Conservation (phyloP, 2,888 invertebrate species). For the Mythimna albipuncta region DNA sequence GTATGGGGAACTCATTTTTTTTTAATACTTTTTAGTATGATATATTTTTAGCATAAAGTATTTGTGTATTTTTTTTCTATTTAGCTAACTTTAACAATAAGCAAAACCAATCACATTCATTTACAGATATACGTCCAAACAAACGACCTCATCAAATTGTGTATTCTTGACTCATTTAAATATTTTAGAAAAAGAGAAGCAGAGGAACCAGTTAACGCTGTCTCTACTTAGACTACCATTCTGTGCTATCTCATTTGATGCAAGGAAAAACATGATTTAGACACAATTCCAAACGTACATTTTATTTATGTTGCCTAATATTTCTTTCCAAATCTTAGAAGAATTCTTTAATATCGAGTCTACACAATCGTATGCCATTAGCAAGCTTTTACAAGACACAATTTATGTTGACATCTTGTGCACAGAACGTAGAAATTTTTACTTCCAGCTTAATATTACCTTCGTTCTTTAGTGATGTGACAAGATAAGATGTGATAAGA, state of each 20-base stretch:
- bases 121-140: no score
- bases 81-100: no score
- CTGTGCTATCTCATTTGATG: not conserved
- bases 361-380: slow-evolving; percentile 84
- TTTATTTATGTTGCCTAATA: slow-evolving; percentile 50
- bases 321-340: slow-evolving; percentile 57
- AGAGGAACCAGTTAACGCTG: no score
- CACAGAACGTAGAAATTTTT: slow-evolving; percentile 84
- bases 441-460: slow-evolving; percentile 85
- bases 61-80: no score
- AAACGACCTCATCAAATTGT: no score
- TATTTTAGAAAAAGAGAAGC: no score
- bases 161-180: no score
- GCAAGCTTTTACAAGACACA: slow-evolving; percentile 83
- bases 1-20: no score
- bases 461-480: slow-evolving; percentile 70
- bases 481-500: not conserved
- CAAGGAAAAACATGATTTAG: slow-evolving; percentile 21
- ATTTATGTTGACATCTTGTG: slow-evolving; percentile 84
- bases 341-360: slow-evolving; percentile 76
- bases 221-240: not conserved
- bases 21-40: no score
- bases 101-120: no score
- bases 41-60: no score
- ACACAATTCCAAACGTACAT: slow-evolving; percentile 30